These are phyloP conservation scores for Falco rusticolus DNA, from an alignment of 2,797 vertebrate species.

Conservation along the genomic window DNA sequence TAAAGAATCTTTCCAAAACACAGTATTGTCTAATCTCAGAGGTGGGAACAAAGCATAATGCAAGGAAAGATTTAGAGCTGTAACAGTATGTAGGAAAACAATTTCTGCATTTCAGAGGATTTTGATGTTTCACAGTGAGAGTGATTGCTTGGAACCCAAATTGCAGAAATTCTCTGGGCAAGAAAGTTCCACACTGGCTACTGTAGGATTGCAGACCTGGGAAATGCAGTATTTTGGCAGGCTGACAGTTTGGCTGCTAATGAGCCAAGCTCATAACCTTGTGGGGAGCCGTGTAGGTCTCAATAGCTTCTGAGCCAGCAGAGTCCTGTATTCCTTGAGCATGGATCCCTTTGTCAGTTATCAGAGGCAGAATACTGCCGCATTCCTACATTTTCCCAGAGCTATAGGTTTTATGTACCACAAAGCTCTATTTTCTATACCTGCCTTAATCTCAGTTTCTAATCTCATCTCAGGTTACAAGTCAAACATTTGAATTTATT, in stretches of 20 bases:
- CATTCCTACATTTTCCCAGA: background rate
- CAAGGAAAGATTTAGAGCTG: background rate
- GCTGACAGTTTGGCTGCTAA: background rate
- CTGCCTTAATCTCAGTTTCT: background rate
- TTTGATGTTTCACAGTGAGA: background rate
- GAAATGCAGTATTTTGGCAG: background rate
- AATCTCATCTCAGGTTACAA: background rate
- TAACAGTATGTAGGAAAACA: background rate
- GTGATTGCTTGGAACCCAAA: background rate
- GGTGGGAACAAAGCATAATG: background rate
- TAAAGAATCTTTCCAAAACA: background rate
- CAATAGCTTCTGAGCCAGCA: background rate
- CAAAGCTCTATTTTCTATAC: background rate
- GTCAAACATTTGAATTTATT: background rate
- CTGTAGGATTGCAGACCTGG: background rate
- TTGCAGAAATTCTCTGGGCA: background rate
- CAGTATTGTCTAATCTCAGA: background rate
- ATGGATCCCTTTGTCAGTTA: background rate
- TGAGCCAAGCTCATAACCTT: background rate
- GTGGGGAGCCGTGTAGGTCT: background rate
- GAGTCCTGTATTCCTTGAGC: background rate
- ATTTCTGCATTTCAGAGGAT: background rate
- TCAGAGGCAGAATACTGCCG: background rate
- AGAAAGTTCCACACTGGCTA: background rate
- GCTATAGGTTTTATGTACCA: background rate